Percentiles rank a stretch among this genome's conserved stretches.
Evolutionary conservation across 2,797 vertebrate genomes (phyloP).

Genomic region (Epinephelus coioides): DNA sequence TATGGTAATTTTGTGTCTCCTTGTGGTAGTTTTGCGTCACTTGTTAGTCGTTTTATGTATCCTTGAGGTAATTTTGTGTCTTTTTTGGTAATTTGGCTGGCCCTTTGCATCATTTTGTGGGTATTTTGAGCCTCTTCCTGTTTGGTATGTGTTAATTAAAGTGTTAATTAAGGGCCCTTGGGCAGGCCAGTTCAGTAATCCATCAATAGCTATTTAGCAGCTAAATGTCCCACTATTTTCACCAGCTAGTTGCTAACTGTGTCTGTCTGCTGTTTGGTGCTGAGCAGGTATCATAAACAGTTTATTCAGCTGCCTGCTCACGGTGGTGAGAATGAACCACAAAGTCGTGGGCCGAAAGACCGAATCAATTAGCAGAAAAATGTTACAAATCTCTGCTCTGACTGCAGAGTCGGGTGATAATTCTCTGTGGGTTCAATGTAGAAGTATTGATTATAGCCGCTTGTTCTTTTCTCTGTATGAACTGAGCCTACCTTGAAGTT

Average conservation of each 20-base stretch:
- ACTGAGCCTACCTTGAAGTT: constrained; percentile 93
- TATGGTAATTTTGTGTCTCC: no score
- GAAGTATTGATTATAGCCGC: not conserved
- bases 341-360: not conserved
- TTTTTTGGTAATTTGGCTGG: no score
- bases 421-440: not conserved
- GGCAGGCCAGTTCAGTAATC: no score
- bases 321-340: not conserved
- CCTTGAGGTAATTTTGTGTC: no score
- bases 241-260: not conserved
- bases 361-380: not conserved
- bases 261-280: not conserved
- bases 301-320: not conserved
- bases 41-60: no score
- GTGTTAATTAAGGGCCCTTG: no score
- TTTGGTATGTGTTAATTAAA: no score
- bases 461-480: constrained; percentile 9
- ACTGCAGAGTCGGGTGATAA: not conserved
- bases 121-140: no score
- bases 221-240: not conserved
- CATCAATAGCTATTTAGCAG: not conserved
- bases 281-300: not conserved
- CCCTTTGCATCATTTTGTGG: no score
- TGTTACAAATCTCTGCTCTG: no score
- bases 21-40: no score